Evolutionary conservation across 1,140 invertebrate species (phyloP).

Genomic region (Medauroidea extradentata): DNA sequence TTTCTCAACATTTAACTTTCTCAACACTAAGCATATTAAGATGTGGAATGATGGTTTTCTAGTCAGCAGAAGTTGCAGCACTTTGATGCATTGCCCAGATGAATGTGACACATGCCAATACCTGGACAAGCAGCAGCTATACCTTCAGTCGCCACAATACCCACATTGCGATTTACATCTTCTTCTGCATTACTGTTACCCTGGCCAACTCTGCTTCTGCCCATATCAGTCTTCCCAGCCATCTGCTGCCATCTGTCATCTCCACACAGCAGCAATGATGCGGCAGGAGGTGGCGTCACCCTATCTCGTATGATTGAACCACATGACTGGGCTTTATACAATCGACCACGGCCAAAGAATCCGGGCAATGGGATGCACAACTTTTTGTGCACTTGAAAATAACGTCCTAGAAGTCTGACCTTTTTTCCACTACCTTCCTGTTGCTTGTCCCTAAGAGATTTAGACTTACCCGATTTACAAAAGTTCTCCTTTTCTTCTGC

Average conservation of each 20-base stretch:
- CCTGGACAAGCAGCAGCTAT: conserved; percentile 31
- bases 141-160: conserved; percentile 23
- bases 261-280: conserved; percentile 38
- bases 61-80: conserved; percentile 57
- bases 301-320: conserved; percentile 51
- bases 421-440: conserved; percentile 41
- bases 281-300: conserved; percentile 40
- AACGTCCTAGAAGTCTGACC: conserved; percentile 55
- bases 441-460: conserved; percentile 6
- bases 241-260: conserved; percentile 42
- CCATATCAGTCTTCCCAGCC: conserved; percentile 22
- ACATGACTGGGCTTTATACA: conserved; percentile 57
- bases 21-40: background rate
- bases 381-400: conserved; percentile 60
- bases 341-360: conserved; percentile 47
- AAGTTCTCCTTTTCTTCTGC: conserved; percentile 13
- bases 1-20: no score
- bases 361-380: conserved; percentile 52
- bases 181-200: conserved; percentile 43
- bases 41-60: conserved; percentile 7
- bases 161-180: conserved; percentile 51
- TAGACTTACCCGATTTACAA: background rate
- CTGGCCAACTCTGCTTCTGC: conserved; percentile 41
- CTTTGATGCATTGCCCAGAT: conserved; percentile 52
- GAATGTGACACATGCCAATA: conserved; percentile 51